A percentile compares a stretch with the other conserved stretches of the same genome.
These are phyloP conservation scores for Entomyzon cyanotis DNA, from an alignment of 2,113 vertebrate species.

Conservation along the genomic window DNA sequence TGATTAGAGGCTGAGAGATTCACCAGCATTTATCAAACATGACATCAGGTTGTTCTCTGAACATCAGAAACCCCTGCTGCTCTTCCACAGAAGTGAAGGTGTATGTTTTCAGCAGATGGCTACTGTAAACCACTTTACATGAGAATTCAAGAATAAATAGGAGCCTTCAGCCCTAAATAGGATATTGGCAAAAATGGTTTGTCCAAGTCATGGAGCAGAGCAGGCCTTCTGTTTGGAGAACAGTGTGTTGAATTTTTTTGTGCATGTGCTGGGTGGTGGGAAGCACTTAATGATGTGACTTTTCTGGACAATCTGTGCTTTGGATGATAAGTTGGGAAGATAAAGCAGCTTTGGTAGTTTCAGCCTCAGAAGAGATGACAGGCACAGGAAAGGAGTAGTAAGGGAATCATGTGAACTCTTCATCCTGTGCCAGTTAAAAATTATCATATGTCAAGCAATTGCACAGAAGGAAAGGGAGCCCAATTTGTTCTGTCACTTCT, in stretches of 20 bases:
- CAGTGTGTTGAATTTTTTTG: not conserved
- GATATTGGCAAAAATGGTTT: not conserved
- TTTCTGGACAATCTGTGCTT: not conserved
- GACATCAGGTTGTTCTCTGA: not conserved
- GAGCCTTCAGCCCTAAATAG: not conserved
- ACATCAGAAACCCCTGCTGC: not conserved
- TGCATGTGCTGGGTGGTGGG: not conserved
- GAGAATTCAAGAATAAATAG: not conserved
- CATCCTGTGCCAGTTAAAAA: not conserved
- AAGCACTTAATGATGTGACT: not conserved
- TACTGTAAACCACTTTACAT: not conserved
- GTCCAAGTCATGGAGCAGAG: not conserved
- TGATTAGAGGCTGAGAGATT: not conserved
- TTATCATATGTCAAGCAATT: not conserved
- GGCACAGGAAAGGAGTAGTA: not conserved
- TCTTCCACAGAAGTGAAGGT: not conserved
- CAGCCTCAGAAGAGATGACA: not conserved
- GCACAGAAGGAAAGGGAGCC: not conserved
- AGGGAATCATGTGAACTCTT: not conserved
- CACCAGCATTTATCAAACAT: not conserved
- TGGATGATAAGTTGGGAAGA: not conserved
- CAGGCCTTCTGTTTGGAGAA: not conserved
- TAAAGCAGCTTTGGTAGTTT: not conserved
- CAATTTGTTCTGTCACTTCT: not conserved
- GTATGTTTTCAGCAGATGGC: not conserved